Evolutionary conservation across 2,113 vertebrate species (phyloP), one percentile per base, ranked within the genome.

Genomic region (Leiothrix lutea): DNA sequence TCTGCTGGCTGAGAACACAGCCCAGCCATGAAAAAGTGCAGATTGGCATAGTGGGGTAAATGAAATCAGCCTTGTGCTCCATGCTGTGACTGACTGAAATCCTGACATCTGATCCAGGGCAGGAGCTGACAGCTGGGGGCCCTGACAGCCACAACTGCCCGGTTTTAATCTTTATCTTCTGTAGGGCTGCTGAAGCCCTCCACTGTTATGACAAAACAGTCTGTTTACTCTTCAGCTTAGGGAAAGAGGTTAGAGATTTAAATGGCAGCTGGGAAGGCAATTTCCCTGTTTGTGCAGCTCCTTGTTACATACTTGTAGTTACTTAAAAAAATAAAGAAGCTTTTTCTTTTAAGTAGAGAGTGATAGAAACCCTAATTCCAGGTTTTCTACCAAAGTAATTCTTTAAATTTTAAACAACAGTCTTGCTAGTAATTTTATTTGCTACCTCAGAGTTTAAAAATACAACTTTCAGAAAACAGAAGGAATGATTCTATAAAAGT

Each of bases 101-200:
- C 35, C 58, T 80, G 83, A 54, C 45, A 69, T 47, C n/a, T 18
- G 58, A 91, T n/a, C 29, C 14, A 48, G 82, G 0, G 38, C 25
- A 90, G 57, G 25, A 58, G 71, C 45, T 57, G 62, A 86, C 71
- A 95, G 82, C 62, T 40, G n/a, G 44, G 40, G 48, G 13, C 62
- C 47, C 47, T 36, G 54, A 88, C 79, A 88, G 94, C 86, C 72
- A 56, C 45, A 86, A 75, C 71, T 33, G 53, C 13, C 71, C 4
- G 4, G 10, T 19, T 90, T 77, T 92, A 83, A 95, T 90, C 94
- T 82, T 24, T 82, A 95, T 90, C 94, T 82, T 26, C 82, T 57
- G 10, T 45, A 69, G 69, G 22, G 56, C 86, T 66, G 45, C 62
- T 69, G 64, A 90, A 73, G 54, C 80, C 60, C 72, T 86, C 67